These are phyloP conservation scores for Leptobrachium leishanense DNA, from an alignment of 2,113 vertebrate species.

Conservation along the genomic window DNA sequence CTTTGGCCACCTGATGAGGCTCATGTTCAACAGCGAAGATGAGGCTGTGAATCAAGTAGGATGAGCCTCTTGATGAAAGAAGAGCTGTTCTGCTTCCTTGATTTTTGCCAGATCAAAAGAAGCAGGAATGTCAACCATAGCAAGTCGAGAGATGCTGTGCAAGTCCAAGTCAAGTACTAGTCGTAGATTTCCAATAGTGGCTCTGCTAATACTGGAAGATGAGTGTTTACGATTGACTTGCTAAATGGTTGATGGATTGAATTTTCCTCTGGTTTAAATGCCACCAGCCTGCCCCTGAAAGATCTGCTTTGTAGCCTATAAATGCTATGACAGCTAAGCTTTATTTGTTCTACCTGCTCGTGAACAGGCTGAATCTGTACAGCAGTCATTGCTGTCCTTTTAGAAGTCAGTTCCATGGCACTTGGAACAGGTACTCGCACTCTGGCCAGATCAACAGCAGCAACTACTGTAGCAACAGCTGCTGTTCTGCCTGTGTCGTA, in stretches of 20 bases:
- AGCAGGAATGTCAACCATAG: not conserved
- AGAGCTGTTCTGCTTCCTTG: not conserved
- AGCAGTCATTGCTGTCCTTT: slow-evolving; percentile 73
- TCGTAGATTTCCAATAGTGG: no score
- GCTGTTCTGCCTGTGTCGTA: slow-evolving; percentile 75
- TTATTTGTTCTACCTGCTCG: slow-evolving; percentile 71
- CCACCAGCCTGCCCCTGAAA: slow-evolving; percentile 33
- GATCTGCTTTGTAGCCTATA: slow-evolving; percentile 9
- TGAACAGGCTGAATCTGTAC: slow-evolving; percentile 68
- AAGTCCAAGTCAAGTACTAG: not conserved
- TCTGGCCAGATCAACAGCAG: slow-evolving; percentile 87
- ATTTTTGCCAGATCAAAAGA: not conserved
- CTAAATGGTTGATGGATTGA: not conserved
- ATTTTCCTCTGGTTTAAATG: not conserved
- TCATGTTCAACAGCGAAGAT: not conserved
- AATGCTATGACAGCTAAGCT: slow-evolving; percentile 38
- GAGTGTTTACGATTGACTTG: no score
- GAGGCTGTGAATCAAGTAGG: not conserved
- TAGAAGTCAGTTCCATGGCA: slow-evolving; percentile 69
- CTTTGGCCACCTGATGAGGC: no score
- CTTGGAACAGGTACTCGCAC: slow-evolving; percentile 73
- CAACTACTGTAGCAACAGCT: slow-evolving; percentile 82
- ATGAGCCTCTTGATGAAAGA: not conserved
- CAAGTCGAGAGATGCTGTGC: not conserved
- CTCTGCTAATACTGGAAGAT: no score